Evolutionary conservation across 2,113 vertebrate species (phyloP), one percentile per base, ranked within the genome.

Genomic region (Psephotus haematonotus): DNA sequence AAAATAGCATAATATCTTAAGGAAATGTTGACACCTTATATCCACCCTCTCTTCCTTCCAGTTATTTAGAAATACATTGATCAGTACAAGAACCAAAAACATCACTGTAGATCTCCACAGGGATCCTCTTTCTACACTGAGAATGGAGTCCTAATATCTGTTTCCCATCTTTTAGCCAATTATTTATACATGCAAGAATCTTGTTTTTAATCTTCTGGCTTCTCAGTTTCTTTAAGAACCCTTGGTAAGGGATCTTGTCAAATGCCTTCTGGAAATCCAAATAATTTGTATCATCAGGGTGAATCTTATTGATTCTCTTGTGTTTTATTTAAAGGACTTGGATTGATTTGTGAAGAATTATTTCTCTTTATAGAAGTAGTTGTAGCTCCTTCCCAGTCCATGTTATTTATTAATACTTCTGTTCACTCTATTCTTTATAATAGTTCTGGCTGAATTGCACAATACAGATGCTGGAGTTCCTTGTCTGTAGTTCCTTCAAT

Each of bases 111-210:
- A 78, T 20, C 74, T 95, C 81, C 74, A 79, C 62, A 43, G 81
- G 74, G 50, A 94, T 91, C 46, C 17, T 84, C 24, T 76, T 92
- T 87, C 55, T 78, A 67, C 70, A 46, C 2, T 75, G n/a, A 87
- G 60, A 88, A 82, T 3, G 11, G 50, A 71, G 11, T 78, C 46
- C 25, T 84, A 75, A 92, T 78, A 64, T 94, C 41, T 81, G 18
- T 82, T 97, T 82, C 65, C 49, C 91, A 55, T 84, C 60, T 92
- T 89, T 82, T 93, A 87, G 88, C 39, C 41, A 76, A 82, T 91
- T 94, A 90, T 78, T 95, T 93, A 89, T 90, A 85, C 47, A 91
- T 82, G 55, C 53, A 94, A 89, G 55, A 91, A 60, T 90, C 62
- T 84, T 77, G 60, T 70, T 91, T 94, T 84, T 84, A 90, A 84